Percentiles rank a stretch among this genome's conserved stretches.
Evolutionary conservation across 1,140 invertebrate species (phyloP).

Genomic region (Solenopsis invicta): DNA sequence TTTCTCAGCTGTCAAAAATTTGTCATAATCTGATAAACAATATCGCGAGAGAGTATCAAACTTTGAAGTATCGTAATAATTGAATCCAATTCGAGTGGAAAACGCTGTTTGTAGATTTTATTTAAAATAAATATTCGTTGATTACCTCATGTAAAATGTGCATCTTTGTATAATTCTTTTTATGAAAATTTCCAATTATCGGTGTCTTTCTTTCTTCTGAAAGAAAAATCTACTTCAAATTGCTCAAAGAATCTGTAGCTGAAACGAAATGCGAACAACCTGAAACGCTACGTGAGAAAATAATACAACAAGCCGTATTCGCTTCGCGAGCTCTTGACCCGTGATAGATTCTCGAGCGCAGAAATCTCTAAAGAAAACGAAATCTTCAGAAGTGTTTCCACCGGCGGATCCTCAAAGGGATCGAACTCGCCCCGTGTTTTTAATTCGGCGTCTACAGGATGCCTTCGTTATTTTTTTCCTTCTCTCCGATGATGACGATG

Average conservation of each 20-base stretch:
- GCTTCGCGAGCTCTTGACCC: background rate
- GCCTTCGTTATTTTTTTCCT: constrained; percentile 1
- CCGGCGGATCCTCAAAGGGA: constrained; percentile 19
- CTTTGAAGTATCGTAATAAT: background rate
- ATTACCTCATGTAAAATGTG: background rate
- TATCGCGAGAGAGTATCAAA: too few relatives aligned
- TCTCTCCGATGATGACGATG: constrained; percentile 19
- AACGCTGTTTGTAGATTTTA: background rate
- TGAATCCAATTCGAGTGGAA: background rate
- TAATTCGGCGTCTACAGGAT: constrained; percentile 21
- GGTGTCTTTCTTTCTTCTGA: background rate
- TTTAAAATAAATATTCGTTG: background rate
- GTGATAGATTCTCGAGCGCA: constrained; percentile 19
- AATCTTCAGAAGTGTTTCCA: constrained; percentile 30
- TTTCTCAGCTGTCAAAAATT: too few relatives aligned
- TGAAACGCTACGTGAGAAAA: constrained; percentile 13
- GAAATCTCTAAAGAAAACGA: constrained; percentile 24
- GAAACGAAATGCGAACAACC: constrained; percentile 27
- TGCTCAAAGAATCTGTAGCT: constrained; percentile 20
- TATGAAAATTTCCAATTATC: background rate
- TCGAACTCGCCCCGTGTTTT: constrained; percentile 27
- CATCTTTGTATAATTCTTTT: background rate
- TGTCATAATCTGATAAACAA: too few relatives aligned
- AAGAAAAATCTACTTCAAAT: background rate
- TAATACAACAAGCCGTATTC: constrained; percentile 7